These are phyloP conservation scores for Sinocyclocheilus grahami DNA, from an alignment of 2,113 vertebrate species.

Conservation along the genomic window DNA sequence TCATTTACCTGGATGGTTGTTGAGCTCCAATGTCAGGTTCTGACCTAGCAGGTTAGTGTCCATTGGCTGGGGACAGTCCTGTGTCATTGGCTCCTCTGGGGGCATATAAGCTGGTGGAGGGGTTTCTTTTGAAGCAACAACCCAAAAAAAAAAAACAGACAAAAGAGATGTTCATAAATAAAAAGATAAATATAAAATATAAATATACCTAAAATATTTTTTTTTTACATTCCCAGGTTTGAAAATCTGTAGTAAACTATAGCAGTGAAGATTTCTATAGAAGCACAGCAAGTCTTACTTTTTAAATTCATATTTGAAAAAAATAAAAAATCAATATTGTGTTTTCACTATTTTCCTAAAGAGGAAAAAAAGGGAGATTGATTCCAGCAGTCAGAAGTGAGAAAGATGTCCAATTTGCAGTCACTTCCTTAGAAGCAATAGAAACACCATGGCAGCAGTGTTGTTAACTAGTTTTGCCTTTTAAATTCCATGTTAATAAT, in stretches of 20 bases:
- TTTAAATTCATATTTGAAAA: neutral
- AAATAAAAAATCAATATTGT: neutral
- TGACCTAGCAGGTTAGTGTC: constrained; percentile 94
- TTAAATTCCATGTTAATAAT: neutral
- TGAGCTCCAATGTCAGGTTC: constrained; percentile 82
- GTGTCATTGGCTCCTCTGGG: constrained; percentile 94
- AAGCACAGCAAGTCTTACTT: neutral
- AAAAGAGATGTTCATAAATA: neutral
- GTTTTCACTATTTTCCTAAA: neutral
- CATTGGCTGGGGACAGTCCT: constrained; percentile 96
- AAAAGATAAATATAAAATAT: neutral
- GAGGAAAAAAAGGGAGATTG: neutral
- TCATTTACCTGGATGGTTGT: constrained; percentile 84
- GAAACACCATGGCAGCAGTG: neutral
- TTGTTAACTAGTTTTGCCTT: neutral
- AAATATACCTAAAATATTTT: neutral
- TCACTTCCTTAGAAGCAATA: neutral
- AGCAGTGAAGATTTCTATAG: too few relatives aligned
- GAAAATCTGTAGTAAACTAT: too few relatives aligned
- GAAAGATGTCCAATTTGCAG: neutral
- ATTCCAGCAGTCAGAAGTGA: neutral
- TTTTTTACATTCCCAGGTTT: too few relatives aligned
- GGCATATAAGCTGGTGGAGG: constrained; percentile 97
- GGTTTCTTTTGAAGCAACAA: constrained; percentile 80
- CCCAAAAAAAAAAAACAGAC: neutral